Conservation (phyloP, 2,113 vertebrate species). For the Labeo rohita region DNA sequence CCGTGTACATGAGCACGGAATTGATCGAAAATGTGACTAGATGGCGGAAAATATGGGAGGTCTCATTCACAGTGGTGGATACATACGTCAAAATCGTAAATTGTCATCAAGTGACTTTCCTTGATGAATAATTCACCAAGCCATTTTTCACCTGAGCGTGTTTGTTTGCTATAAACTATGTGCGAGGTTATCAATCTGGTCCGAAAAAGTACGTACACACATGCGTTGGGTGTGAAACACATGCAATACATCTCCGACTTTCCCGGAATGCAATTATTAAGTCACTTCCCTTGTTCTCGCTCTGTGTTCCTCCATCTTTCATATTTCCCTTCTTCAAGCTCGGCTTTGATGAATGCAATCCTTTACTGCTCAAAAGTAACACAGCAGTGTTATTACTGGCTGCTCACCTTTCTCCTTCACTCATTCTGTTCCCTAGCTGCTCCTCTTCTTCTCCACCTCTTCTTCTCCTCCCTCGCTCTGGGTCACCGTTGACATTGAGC, state of each 20-base stretch:
- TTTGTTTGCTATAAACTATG: conserved; percentile 18
- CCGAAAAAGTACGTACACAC: conserved; percentile 9
- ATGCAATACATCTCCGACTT: conserved; percentile 31
- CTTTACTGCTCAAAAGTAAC: conserved; percentile 20
- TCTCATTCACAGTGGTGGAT: neutral
- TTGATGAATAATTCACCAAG: conserved; percentile 44
- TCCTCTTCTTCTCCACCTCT: conserved; percentile 9
- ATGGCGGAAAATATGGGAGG: neutral
- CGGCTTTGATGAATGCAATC: neutral
- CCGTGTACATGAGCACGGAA: neutral
- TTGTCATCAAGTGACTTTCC: neutral
- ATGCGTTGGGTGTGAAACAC: conserved; percentile 29
- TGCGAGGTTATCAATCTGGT: conserved; percentile 35
- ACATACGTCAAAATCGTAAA: neutral
- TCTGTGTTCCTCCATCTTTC: conserved; percentile 51
- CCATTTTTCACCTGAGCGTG: conserved; percentile 11
- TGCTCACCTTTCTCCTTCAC: conserved; percentile 32
- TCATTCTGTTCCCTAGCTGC: conserved; percentile 58
- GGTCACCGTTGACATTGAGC: conserved; percentile 55
- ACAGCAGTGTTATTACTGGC: conserved; percentile 30
- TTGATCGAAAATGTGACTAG: conserved; percentile 40
- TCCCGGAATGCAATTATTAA: neutral
- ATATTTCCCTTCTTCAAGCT: conserved; percentile 51
- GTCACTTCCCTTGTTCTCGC: conserved; percentile 31
- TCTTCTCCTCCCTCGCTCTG: conserved; percentile 46